Evolutionary conservation across 2,888 invertebrate genomes (phyloP), one percentile per base, ranked within the genome.

Genomic region (Pachliopta kotzebuea): DNA sequence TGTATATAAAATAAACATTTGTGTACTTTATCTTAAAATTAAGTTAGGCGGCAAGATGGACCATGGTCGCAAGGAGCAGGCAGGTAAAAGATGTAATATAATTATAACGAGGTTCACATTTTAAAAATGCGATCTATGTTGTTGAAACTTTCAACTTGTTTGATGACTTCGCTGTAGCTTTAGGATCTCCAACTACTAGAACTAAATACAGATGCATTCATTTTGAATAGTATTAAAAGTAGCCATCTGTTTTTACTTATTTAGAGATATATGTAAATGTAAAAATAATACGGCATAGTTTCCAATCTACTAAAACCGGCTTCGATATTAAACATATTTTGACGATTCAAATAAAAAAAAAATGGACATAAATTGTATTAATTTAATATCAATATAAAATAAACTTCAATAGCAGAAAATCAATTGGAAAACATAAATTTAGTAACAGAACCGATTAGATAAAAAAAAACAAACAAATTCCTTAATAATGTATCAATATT

Each of bases 21-120:
- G 18, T 42, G 26, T 54, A 50, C 23, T 52, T 49, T 49, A n/a
- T 52, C 23, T 21, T 52, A 52, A 20, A 52, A 21, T 52, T 52
- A 52, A 52, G 23, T 52, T 52, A 52, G 52, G 21, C 52, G 52
- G 52, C 21, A 21, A 11, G n/a, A 52, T 21, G 20, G 18, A 45
- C n/a, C n/a, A 7, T n/a, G n/a, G 45, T n/a, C n/a, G n/a, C 18
- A n/a, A 37, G 14, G 14, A 14, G n/a, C 45, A 45, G 18, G n/a
- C 45, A 45, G 18, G 45, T n/a, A n/a, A 8, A 45, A 7, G 18
- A 7, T n/a, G 14, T 42, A 18, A 42, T 18, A 18, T 14, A 42
- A 14, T 42, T 14, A 42, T 4, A 42, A 17, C 6, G 18, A 42
- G n/a, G 45, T 11, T 45, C n/a, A 14, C 45, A 45, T 4, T 45